Evolutionary conservation across 1,140 invertebrate genomes (phyloP).

Genomic region (Aplysia californica): DNA sequence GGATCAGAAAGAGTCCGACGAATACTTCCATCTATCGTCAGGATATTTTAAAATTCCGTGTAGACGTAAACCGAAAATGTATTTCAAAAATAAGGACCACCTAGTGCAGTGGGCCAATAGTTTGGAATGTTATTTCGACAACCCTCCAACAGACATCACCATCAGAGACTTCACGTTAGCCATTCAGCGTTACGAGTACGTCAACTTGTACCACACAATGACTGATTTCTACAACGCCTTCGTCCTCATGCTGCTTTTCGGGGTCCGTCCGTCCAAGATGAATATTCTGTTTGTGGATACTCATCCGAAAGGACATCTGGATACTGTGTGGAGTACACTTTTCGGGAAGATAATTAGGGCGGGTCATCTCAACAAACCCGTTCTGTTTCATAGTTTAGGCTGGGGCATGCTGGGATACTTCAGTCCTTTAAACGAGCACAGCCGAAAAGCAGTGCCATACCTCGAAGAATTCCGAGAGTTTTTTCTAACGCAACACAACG

Average conservation of each 20-base stretch:
- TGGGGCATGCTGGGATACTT: conserved; percentile 60
- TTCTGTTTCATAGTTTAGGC: conserved; percentile 41
- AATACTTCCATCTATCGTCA: conserved; percentile 41
- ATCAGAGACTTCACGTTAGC: conserved; percentile 44
- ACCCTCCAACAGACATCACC: neutral
- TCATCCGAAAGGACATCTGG: conserved; percentile 55
- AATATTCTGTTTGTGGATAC: conserved; percentile 56
- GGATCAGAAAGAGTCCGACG: conserved; percentile 48
- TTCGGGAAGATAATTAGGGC: conserved; percentile 44
- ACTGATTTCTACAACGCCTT: conserved; percentile 65
- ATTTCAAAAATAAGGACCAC: conserved; percentile 34
- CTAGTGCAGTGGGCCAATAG: conserved; percentile 37
- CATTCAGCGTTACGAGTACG: conserved; percentile 60
- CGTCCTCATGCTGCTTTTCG: conserved; percentile 55
- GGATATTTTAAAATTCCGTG: conserved; percentile 52
- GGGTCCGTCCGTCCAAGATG: conserved; percentile 36
- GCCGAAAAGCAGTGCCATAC: conserved; percentile 39
- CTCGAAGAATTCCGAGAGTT: conserved; percentile 59
- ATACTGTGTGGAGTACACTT: conserved; percentile 51
- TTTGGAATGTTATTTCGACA: conserved; percentile 19
- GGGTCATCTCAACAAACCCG: conserved; percentile 26
- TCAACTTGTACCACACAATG: conserved; percentile 65
- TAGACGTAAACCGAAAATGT: neutral
- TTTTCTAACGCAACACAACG: conserved; percentile 44
- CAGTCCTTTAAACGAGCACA: conserved; percentile 52